Evolutionary conservation across 2,113 vertebrate species (phyloP).

Genomic region (Neotoma lepida): DNA sequence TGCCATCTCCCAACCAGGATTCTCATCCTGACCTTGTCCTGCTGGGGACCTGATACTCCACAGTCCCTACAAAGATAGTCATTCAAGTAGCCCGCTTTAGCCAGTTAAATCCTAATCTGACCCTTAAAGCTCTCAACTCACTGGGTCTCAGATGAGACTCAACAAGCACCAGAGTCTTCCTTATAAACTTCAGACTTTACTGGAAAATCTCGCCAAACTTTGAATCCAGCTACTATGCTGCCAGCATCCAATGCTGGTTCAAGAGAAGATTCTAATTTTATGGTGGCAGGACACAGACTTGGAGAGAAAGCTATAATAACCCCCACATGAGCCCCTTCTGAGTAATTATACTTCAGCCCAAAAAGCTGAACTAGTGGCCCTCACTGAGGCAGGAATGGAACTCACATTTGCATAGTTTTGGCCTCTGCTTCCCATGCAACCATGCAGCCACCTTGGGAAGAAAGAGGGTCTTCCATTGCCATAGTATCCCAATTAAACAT

Average conservation of each 20-base stretch:
- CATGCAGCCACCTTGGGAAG: not conserved
- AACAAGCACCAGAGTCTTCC: not conserved
- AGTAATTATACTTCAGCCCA: not conserved
- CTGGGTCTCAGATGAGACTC: not conserved
- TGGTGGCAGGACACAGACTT: not conserved
- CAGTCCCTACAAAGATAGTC: not conserved
- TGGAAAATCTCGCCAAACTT: not conserved
- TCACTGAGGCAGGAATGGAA: not conserved
- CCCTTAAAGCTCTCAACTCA: not conserved
- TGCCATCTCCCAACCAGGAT: not conserved
- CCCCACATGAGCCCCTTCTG: not conserved
- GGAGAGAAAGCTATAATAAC: not conserved
- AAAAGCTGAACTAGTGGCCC: not conserved
- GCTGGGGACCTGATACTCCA: not conserved
- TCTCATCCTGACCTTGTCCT: not conserved
- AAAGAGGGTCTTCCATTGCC: not conserved
- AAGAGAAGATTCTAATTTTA: not conserved
- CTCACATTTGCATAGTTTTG: not conserved
- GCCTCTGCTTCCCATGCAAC: not conserved
- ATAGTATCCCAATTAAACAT: not conserved
- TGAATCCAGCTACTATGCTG: not conserved
- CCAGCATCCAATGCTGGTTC: not conserved
- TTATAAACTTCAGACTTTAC: not conserved
- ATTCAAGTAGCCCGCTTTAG: not conserved
- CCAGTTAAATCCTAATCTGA: not conserved